Evolutionary conservation across 2,113 vertebrate species (phyloP).

Genomic region (Mormyrus iriodes): DNA sequence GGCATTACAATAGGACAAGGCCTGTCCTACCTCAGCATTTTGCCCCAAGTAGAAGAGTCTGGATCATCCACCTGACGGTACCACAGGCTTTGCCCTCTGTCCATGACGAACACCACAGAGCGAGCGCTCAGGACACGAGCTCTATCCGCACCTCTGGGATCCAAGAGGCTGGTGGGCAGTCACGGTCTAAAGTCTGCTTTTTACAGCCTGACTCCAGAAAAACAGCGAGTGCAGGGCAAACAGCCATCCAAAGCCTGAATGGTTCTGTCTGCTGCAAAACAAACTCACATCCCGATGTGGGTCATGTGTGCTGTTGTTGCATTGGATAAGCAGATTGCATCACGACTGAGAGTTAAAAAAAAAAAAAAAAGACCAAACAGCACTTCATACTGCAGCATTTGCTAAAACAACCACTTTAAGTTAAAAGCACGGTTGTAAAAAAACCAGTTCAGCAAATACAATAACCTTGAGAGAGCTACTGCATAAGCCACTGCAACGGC

Average conservation of each 20-base stretch:
- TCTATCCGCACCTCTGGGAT: neutral
- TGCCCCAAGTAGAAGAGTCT: neutral
- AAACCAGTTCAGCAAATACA: neutral
- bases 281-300: neutral
- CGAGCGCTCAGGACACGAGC: neutral
- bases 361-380: neutral
- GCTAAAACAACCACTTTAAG: neutral
- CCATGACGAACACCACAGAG: conserved; percentile 36
- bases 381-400: neutral
- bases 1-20: neutral
- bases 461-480: neutral
- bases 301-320: neutral
- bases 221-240: neutral
- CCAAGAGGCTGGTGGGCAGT: neutral
- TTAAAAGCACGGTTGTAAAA: neutral
- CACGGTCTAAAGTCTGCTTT: conserved; percentile 56
- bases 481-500: neutral
- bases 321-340: neutral
- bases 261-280: neutral
- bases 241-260: neutral
- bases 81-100: conserved; percentile 27
- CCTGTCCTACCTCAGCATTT: conserved; percentile 30
- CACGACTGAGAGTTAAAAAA: neutral
- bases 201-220: conserved; percentile 32
- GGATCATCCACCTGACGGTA: neutral